Base-by-base conservation (phyloP, 2,888 invertebrate genomes). In the Beris morrisii region DNA sequence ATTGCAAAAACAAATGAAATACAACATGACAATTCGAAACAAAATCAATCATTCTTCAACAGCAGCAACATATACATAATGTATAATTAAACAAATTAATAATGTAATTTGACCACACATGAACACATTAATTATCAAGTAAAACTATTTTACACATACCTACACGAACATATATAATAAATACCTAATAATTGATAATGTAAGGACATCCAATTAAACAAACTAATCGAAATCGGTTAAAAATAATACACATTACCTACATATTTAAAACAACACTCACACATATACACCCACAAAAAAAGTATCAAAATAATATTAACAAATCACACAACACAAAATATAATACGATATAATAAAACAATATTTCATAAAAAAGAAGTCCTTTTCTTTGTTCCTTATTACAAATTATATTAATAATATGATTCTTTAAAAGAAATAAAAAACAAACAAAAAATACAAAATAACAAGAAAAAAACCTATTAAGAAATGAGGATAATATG, bases 301-400 rank as follows among this genome's bases (percentile, higher is more conserved):
- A 54, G 9, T 30, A 12, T 31, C n/a, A n/a, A 13, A 48, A 4
- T 2, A n/a, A 48, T 12, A 15, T 11, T 15, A 5, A 48, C 15
- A 13, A 6, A 12, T 13, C 15, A 48, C 15, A 13, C 48, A 48
- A 13, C 7, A 4, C n/a, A 48, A 48, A 12, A 48, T 48, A 44
- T 48, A 13, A 56, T n/a, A n/a, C n/a, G n/a, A n/a, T 56, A 58
- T 58, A 56, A 44, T 30, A 58, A 58, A 38, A 56, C 28, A 31
- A 22, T 22, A 22, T 22, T 22, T 22, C 22, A 22, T 22, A 22
- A 31, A 6, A 22, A 52, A 52, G 31, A 22, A 52, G 30, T 48
- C 59, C 59, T 59, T 59, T 59, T 32, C 50, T 48, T 59, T 59
- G 59, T 59, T 59, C 59, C 59, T 59, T 50, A 59, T 59, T 31